Conservation (phyloP, 2,797 vertebrate genomes). For the Anolis apletophallus region DNA sequence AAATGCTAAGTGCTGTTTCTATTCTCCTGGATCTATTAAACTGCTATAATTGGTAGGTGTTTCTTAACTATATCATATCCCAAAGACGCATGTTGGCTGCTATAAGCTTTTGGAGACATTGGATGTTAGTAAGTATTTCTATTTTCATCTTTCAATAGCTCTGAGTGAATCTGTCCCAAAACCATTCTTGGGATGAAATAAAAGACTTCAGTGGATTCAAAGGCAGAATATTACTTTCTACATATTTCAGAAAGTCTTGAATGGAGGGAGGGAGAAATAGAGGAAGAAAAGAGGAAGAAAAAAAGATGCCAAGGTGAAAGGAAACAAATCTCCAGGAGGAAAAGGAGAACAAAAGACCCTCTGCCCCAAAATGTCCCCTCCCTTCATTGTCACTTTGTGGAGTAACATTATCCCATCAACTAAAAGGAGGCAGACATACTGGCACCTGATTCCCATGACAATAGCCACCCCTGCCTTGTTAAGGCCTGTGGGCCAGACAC, state of each 20-base stretch:
- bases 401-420: constrained; percentile 65
- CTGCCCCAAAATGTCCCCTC: constrained; percentile 48
- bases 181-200: background rate
- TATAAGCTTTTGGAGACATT: background rate
- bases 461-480: constrained; percentile 70
- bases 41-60: background rate
- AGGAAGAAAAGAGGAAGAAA: constrained; percentile 25
- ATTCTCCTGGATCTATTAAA: background rate
- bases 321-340: constrained; percentile 45
- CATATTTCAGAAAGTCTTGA: background rate
- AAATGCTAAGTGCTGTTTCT: background rate
- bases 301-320: constrained; percentile 23
- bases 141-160: background rate
- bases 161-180: constrained; percentile 16
- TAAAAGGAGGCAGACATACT: constrained; percentile 71
- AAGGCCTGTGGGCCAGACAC: constrained; percentile 54
- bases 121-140: background rate
- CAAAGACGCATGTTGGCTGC: background rate
- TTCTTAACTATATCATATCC: background rate
- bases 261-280: background rate
- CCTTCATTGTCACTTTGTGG: constrained; percentile 66
- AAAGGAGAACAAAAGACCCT: constrained; percentile 68
- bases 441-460: constrained; percentile 71
- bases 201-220: constrained; percentile 42
- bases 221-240: background rate